Evolutionary conservation across 2,888 invertebrate genomes (phyloP).

Genomic region (Dryococelus australis): DNA sequence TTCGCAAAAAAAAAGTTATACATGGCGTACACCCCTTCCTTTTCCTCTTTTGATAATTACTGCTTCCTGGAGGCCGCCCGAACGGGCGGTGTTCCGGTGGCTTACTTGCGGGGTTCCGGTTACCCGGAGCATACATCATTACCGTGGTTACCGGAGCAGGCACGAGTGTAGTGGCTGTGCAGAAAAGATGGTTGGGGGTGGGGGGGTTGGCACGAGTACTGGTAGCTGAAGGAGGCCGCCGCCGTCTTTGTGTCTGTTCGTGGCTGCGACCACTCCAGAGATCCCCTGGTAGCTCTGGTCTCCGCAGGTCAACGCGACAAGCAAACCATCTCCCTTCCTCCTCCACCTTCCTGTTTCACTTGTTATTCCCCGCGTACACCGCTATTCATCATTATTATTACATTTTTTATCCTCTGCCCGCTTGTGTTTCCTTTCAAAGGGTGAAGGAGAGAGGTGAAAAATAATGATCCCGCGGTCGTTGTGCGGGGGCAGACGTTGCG

Average conservation of each 20-base stretch:
- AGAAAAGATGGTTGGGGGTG: not conserved
- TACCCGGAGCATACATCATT: slow-evolving; percentile 23
- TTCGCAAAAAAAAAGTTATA: not conserved
- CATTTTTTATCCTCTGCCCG: not conserved
- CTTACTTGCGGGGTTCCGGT: not conserved
- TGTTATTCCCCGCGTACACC: not conserved
- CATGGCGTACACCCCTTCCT: not conserved
- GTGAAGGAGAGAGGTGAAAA: not conserved
- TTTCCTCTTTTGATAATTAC: slow-evolving; percentile 16
- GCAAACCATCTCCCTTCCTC: not conserved
- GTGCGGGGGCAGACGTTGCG: too few species aligned
- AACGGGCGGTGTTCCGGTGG: not conserved
- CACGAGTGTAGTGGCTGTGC: not conserved
- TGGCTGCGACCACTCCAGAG: slow-evolving; percentile 1
- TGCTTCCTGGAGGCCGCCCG: not conserved
- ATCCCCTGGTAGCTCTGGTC: not conserved
- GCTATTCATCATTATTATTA: not conserved
- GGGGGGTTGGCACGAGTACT: too few species aligned
- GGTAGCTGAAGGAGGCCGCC: not conserved
- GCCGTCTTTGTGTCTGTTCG: not conserved
- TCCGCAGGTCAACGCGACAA: not conserved
- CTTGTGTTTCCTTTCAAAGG: not conserved
- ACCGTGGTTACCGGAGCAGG: slow-evolving; percentile 24
- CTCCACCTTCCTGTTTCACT: not conserved
- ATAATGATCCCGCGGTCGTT: not conserved